Evolutionary conservation across 2,797 vertebrate genomes (phyloP), one percentile per base, ranked within the genome.

Genomic region (Alfaro cultratus): DNA sequence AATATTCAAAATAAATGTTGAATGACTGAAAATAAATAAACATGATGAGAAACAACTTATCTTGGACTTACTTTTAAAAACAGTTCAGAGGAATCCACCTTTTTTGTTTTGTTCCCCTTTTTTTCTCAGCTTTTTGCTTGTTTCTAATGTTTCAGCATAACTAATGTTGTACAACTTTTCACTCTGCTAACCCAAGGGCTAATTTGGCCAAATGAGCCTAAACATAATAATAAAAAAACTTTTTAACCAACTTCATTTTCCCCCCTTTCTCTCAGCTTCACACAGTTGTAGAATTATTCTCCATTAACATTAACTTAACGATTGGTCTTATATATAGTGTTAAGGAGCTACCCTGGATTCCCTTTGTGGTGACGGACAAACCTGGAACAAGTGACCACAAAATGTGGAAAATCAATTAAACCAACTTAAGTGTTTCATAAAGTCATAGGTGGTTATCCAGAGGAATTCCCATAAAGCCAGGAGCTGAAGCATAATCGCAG

Each of bases 401-500:
- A 95, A 95, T 92, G 92, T 96, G 95, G 95, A 96, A 97, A 96
- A 95, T 95, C 95, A 96, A 96, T 96, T 95, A 96, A 86, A 94
- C 47, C 74, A 91, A 94, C 93, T 95, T 93, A 95, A 96, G 94
- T 94, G 95, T 95, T 96, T 96, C 94, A 96, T 96, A 96, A 97
- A 96, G 91, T 95, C 90, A 94, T 94, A 95, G 94, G 94, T 95
- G 93, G 95, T 93, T 94, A 86, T 95, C 93, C 94, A 94, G 88
- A 95, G 94, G 95, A 96, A 96, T 95, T 93, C 95, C 90, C 86
- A 93, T 96, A 95, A 96, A 95, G 70, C 82, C 77, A 83, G 80
- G 83, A 87, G 89, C 88, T 84, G 79, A 87, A 86, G 92, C 91
- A 49, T 90, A 93, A 93, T 93, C 82, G 82, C 85, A 81, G 88